These are phyloP conservation scores for Eupithecia pulchellata DNA, from an alignment of 2,888 invertebrate species.

Conservation along the genomic window DNA sequence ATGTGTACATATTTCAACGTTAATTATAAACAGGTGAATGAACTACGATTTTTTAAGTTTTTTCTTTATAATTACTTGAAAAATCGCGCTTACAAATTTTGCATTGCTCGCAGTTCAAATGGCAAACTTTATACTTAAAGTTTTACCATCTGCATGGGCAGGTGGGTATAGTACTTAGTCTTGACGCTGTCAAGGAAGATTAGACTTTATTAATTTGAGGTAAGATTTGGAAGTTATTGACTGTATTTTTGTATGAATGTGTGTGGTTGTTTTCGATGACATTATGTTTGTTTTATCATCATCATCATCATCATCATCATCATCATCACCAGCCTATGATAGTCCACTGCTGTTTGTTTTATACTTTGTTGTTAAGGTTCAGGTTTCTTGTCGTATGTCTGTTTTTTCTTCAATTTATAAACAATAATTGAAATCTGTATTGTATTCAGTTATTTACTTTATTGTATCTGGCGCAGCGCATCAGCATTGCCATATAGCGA, in stretches of 20 bases:
- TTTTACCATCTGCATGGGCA: slow-evolving; percentile 49
- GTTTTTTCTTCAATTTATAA: not conserved
- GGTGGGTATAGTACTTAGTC: slow-evolving; percentile 23
- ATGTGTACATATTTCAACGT: not conserved
- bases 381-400: not conserved
- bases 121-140: slow-evolving; percentile 51
- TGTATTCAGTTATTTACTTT: too few relatives aligned
- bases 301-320: too few relatives aligned
- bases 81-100: slow-evolving; percentile 42
- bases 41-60: slow-evolving; percentile 41
- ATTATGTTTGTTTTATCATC: slow-evolving; percentile 2
- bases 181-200: not conserved
- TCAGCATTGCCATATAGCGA: too few relatives aligned
- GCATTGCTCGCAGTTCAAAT: slow-evolving; percentile 51
- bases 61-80: slow-evolving; percentile 36
- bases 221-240: not conserved
- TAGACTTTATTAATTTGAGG: not conserved
- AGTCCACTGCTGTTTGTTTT: too few relatives aligned
- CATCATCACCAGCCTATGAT: too few relatives aligned
- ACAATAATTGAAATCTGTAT: too few relatives aligned
- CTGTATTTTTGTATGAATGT: not conserved
- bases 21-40: slow-evolving; percentile 40
- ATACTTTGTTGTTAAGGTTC: not conserved
- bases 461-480: too few relatives aligned
- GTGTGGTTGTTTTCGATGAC: slow-evolving; percentile 2